phyloP scores from a whole-genome alignment of 1,140 invertebrate genomes.

The Copidosoma floridanum region DNA sequence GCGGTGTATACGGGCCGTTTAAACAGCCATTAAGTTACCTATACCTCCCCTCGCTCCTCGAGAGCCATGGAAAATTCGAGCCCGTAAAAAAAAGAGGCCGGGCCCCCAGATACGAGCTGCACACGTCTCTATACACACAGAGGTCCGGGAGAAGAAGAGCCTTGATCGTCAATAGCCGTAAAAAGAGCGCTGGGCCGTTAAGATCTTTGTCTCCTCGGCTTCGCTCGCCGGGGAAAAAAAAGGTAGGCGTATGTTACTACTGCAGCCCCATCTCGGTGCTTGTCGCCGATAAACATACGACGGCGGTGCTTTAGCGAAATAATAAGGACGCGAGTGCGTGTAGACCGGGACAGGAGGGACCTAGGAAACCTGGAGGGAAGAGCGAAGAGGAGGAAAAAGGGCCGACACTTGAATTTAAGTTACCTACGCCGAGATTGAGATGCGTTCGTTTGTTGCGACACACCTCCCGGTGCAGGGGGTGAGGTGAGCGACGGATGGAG shows the following conservation, averaged over 20 bases:
- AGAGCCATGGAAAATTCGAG: conserved; percentile 20
- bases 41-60: not conserved
- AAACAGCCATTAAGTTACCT: not conserved
- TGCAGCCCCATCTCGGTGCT: too few species aligned
- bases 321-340: conserved; percentile 21
- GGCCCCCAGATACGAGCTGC: conserved; percentile 21
- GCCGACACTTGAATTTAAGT: conserved; percentile 27
- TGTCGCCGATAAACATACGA: conserved; percentile 45
- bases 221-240: too few species aligned
- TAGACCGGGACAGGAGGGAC: not conserved
- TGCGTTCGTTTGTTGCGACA: conserved; percentile 20
- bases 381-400: conserved; percentile 39
- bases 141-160: conserved; percentile 13
- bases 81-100: conserved; percentile 35
- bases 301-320: conserved; percentile 21
- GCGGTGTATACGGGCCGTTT: too few species aligned
- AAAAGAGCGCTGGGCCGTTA: conserved; percentile 39
- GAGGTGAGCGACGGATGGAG: conserved; percentile 19
- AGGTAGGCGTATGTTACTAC: too few species aligned
- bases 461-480: not conserved
- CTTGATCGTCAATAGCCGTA: conserved; percentile 41
- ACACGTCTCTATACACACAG: conserved; percentile 21
- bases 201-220: conserved; percentile 43
- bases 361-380: conserved; percentile 1
- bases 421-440: conserved; percentile 53